Evolutionary conservation across 2,113 vertebrate species (phyloP).

Genomic region (Progne subis): DNA sequence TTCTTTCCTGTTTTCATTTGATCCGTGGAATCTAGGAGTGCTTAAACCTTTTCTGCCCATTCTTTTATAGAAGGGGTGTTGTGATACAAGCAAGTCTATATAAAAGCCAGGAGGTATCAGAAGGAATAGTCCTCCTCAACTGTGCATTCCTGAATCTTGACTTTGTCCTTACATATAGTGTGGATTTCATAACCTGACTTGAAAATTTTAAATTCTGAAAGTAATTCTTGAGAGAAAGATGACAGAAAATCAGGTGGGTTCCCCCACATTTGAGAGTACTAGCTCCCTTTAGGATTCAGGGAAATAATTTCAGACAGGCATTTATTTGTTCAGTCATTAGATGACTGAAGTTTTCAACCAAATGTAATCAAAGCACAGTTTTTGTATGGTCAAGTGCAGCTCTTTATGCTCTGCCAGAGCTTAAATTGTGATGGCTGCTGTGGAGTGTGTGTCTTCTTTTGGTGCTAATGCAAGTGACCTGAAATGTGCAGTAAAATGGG

Average conservation of each 20-base stretch:
- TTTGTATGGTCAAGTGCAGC: neutral
- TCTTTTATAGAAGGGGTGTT: neutral
- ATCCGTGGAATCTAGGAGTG: neutral
- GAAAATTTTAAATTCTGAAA: neutral
- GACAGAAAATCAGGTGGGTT: neutral
- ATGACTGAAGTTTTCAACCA: neutral
- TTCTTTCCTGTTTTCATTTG: neutral
- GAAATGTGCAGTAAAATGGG: neutral
- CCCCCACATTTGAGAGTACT: neutral
- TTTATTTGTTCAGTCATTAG: neutral
- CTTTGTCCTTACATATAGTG: neutral
- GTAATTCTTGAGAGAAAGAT: neutral
- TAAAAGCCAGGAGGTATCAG: neutral
- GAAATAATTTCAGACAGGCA: neutral
- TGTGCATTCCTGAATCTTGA: neutral
- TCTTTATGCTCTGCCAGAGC: neutral
- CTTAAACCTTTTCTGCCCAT: neutral
- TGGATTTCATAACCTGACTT: neutral
- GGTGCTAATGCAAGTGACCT: neutral
- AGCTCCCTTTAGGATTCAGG: neutral
- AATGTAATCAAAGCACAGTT: neutral
- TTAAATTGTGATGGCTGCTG: neutral
- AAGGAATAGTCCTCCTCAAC: neutral
- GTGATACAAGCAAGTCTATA: neutral
- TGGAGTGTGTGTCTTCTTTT: neutral